Conservation (phyloP, 2,113 vertebrate species). For the Scartelaos histophorus region DNA sequence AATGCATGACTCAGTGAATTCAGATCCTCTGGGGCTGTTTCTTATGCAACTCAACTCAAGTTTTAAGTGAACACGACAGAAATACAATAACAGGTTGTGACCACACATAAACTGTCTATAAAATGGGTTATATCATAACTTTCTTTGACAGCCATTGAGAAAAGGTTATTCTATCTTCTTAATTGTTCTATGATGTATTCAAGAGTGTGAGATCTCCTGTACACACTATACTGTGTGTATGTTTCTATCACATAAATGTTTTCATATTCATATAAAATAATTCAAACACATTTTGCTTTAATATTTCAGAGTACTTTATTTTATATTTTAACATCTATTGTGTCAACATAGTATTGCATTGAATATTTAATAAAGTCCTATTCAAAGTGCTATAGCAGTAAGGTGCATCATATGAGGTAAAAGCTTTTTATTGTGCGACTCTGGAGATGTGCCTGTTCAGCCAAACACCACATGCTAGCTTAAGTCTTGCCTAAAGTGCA, state of each 20-base stretch:
- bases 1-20: not conserved
- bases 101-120: not conserved
- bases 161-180: not conserved
- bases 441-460: constrained; percentile 40
- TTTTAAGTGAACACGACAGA: not conserved
- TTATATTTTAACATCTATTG: constrained; percentile 29
- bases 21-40: not conserved
- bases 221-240: not conserved
- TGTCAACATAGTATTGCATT: constrained; percentile 23
- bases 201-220: not conserved
- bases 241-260: not conserved
- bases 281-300: not conserved
- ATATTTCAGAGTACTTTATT: constrained; percentile 34
- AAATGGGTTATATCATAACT: not conserved
- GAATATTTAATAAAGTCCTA: constrained; percentile 27
- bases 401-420: constrained; percentile 41
- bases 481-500: constrained; percentile 22
- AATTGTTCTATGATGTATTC: not conserved
- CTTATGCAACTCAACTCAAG: not conserved
- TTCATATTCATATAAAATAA: not conserved
- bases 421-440: constrained; percentile 43
- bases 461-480: constrained; percentile 62
- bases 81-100: not conserved
- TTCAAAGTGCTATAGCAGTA: constrained; percentile 43
- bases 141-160: not conserved